Conservation (phyloP, 2,113 vertebrate genomes). For the Paedocypris sp. region DNA sequence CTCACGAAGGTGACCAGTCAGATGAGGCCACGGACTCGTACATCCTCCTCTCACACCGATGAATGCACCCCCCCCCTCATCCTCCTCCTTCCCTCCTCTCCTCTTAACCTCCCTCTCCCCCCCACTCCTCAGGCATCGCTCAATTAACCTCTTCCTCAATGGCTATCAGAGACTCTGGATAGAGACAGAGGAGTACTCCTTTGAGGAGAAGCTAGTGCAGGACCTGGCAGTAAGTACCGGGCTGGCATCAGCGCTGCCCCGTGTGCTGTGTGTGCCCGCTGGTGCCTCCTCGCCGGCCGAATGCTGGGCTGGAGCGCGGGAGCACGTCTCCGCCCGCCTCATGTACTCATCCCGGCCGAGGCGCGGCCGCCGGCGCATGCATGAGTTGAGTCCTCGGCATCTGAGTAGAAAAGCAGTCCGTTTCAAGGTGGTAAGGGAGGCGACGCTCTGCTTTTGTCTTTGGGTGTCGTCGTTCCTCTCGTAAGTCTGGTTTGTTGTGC, state of each 20-base stretch:
- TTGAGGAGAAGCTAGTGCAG: slow-evolving; percentile 99
- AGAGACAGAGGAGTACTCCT: slow-evolving; percentile 99
- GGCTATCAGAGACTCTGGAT: slow-evolving; percentile 99
- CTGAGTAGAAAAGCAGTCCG: slow-evolving; percentile 53
- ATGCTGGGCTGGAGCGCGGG: slow-evolving; percentile 59
- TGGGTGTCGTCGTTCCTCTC: slow-evolving; percentile 56
- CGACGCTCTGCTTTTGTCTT: slow-evolving; percentile 49
- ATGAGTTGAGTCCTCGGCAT: slow-evolving; percentile 50
- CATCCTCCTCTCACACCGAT: slow-evolving; percentile 80
- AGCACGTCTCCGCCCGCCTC: slow-evolving; percentile 45
- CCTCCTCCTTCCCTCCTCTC: slow-evolving; percentile 46
- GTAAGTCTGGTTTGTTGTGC: slow-evolving; percentile 58
- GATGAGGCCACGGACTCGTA: slow-evolving; percentile 72
- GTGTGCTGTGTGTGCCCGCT: slow-evolving; percentile 57
- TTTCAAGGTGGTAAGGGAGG: slow-evolving; percentile 56
- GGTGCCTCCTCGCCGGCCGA: slow-evolving; percentile 55
- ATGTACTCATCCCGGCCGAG: slow-evolving; percentile 46
- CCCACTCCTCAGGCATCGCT: slow-evolving; percentile 93
- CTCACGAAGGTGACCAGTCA: slow-evolving; percentile 80
- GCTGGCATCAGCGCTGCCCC: slow-evolving; percentile 45
- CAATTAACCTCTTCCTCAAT: slow-evolving; percentile 99
- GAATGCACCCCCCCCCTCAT: slow-evolving; percentile 47
- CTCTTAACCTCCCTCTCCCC: slow-evolving; percentile 66
- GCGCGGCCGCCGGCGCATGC: slow-evolving; percentile 59
- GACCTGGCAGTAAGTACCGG: slow-evolving; percentile 99